Base-by-base conservation (phyloP, 2,888 invertebrate genomes). In the Sycophila texana region DNA sequence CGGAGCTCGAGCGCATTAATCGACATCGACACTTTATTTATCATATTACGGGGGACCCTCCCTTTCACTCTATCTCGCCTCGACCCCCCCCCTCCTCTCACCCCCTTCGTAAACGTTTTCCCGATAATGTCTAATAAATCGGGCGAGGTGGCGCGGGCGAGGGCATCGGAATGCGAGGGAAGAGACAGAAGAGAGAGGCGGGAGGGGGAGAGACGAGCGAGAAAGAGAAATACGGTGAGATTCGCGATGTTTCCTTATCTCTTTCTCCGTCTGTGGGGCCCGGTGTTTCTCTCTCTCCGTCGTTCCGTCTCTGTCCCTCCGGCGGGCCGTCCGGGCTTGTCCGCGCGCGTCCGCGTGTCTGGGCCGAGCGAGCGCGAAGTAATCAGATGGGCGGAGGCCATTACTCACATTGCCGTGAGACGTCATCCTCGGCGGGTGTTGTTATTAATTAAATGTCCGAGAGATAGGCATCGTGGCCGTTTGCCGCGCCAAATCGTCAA, bases 401-500 rank as follows among this genome's bases (percentile, higher is more conserved):
- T 89, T 88, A 89, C 86, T 87, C 88, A 85, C 86, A 86, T 86
- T 85, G 86, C 88, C 86, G 84, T 84, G 85, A 85, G 86, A 87
- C 86, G 88, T 88, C 88, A 87, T 87, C 84, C 86, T 76, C 83
- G 84, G 83, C 85, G 88, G 86, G 87, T 87, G 88, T 88, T 88
- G 87, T 88, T 89, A 89, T 88, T 88, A 89, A 89, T 88, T 89
- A 89, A 89, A 88, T 84, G 88, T 87, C 88, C 87, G 87, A 86
- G 85, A 1, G 88, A 88, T 88, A 88, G 88, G 85, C 88, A 88
- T 88, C 88, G 85, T 83, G 79, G 65, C 71, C 57, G 68, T 75
- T 68, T 68, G 76, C 76, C 83, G 78, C 83, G 84, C 84, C 85
- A 80, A 85, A 85, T 86, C 84, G 84, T 83, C 84, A 84, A 83